Base-by-base conservation (phyloP, 2,797 vertebrate species). In the Moxostoma hubbsi region DNA sequence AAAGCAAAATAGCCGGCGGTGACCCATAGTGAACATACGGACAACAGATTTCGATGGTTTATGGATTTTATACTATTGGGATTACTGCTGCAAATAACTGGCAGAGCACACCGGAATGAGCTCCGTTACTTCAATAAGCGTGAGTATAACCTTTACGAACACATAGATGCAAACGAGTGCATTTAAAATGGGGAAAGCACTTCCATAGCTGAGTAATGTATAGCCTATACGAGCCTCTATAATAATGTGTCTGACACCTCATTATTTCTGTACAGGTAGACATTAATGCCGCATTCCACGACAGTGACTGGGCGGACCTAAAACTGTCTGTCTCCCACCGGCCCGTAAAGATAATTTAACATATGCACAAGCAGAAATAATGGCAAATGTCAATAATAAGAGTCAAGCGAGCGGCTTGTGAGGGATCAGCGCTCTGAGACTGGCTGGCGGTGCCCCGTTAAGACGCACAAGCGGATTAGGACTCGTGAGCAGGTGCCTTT, bases 401-500 rank as follows among this genome's bases (percentile, higher is more conserved):
- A 75, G 64, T 75, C 79, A 61, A 62, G 12, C 59, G 65, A 53
- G 76, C 71, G 81, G 75, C 75, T 68, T 71, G 80, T 63, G 57
- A 75, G 61, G 80, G 84, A 86, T 76, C 80, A 82, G 77, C 12
- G 66, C 54, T 58, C 61, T 66, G 66, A 76, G 82, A 46, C 78
- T 67, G 63, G 24, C 24, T 24, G 24, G 24, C 49, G 68, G 54
- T 64, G 64, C 50, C 12, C 36, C 51, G 72, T 63, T 82, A 82
- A 81, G 73, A 74, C 77, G 55, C 74, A 61, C 47, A 83, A 84
- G 82, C 82, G 80, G 85, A 86, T 86, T 86, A 86, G 53, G 65
- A 63, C 63, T 72, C 77, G 50, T 65, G 80, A 84, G 86, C 89
- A 85, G 72, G 89, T 87, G 88, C 85, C 88, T 90, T 90, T 92